phyloP scores from a whole-genome alignment of 1,140 invertebrate genomes.

The Fopius arisanus region DNA sequence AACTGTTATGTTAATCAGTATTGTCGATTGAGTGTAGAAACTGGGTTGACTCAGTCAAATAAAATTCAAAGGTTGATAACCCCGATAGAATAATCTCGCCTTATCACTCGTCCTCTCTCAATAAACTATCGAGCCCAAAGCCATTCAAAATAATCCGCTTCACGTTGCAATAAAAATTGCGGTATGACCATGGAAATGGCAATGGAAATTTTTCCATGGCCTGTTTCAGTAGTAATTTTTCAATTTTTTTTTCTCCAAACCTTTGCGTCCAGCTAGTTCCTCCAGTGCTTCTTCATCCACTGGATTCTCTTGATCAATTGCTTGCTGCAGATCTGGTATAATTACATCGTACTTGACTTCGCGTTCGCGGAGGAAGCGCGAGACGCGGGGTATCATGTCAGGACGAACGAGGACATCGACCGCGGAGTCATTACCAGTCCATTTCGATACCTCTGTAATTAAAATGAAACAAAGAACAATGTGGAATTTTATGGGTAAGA shows the following conservation, averaged over 20 bases:
- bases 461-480: constrained; percentile 7
- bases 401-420: constrained; percentile 74
- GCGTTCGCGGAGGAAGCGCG: constrained; percentile 51
- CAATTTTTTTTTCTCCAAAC: neutral
- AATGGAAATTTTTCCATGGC: too few relatives aligned
- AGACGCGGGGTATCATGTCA: constrained; percentile 64
- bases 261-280: constrained; percentile 75
- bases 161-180: too few relatives aligned
- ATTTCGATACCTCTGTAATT: constrained; percentile 71
- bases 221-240: too few relatives aligned
- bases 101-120: neutral
- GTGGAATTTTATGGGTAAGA: too few relatives aligned
- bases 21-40: constrained; percentile 39
- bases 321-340: constrained; percentile 78
- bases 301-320: constrained; percentile 81
- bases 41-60: constrained; percentile 43
- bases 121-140: neutral
- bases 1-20: constrained; percentile 52
- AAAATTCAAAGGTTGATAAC: constrained; percentile 39
- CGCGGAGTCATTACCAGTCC: constrained; percentile 73
- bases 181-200: too few relatives aligned
- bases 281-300: constrained; percentile 70
- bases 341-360: constrained; percentile 69
- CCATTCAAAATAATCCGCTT: neutral
- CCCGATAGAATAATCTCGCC: constrained; percentile 15